A percentile compares a stretch with the other conserved stretches of the same genome.
These are phyloP conservation scores for Lobophora halterata DNA, from an alignment of 2,888 invertebrate genomes.

Conservation along the genomic window DNA sequence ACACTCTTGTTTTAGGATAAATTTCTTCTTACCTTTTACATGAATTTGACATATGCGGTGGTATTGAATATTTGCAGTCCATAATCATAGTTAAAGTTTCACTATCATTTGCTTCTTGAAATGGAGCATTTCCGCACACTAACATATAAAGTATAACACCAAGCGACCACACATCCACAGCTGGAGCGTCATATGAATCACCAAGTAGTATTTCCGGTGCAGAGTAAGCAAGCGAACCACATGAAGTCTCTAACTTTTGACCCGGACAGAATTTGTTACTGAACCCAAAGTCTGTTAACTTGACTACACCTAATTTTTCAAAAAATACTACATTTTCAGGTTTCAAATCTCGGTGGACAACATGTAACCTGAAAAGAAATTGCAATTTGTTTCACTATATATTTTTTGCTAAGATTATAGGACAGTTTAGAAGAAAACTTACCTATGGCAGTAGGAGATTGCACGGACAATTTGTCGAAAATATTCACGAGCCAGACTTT, in stretches of 20 bases:
- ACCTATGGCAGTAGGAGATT: conserved; percentile 98
- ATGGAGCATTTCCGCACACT: conserved; percentile 98
- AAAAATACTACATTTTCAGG: conserved; percentile 99
- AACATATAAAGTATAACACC: conserved; percentile 99
- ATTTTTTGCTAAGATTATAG: background rate
- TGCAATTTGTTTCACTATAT: conserved; percentile 1
- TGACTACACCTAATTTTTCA: conserved; percentile 97
- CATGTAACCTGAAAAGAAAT: conserved; percentile 77
- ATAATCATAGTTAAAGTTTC: conserved; percentile 99
- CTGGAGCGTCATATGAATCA: conserved; percentile 99
- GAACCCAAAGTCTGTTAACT: conserved; percentile 98
- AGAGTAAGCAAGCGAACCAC: conserved; percentile 99
- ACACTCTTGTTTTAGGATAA: no score
- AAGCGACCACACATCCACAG: conserved; percentile 99
- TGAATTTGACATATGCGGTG: conserved; percentile 90
- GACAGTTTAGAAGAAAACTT: no score
- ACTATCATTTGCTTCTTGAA: conserved; percentile 99
- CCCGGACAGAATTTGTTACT: conserved; percentile 98
- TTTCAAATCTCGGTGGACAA: conserved; percentile 94
- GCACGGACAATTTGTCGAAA: conserved; percentile 98
- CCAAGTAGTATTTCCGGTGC: conserved; percentile 99
- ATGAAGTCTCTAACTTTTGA: conserved; percentile 97
- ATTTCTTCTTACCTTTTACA: conserved; percentile 85
- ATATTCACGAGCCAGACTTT: conserved; percentile 92
- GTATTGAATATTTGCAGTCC: conserved; percentile 98